Percentiles rank a stretch among this genome's conserved stretches.
Evolutionary conservation across 2,888 invertebrate genomes (phyloP).

Genomic region (Metallyticus violacea): DNA sequence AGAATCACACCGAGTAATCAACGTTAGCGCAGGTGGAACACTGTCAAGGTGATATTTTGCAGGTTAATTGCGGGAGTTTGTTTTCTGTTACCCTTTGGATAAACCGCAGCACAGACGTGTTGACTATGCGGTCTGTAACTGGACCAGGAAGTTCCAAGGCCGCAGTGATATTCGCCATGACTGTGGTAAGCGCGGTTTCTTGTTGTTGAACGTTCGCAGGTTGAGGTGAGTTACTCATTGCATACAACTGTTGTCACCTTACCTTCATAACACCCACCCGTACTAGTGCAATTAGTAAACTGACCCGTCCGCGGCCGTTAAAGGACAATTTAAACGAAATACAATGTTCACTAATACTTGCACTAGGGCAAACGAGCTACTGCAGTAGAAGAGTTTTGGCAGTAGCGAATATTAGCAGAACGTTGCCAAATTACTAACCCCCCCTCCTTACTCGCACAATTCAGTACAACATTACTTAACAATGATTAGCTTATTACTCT

Average conservation of each 20-base stretch:
- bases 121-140: not conserved
- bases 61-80: not conserved
- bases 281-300: not conserved
- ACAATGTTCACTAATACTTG: no score
- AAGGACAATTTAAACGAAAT: not conserved
- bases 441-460: no score
- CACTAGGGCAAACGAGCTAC: no score
- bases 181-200: not conserved
- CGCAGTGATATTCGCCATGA: not conserved
- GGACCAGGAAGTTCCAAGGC: not conserved
- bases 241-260: not conserved
- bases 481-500: no score
- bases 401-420: no score
- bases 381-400: no score
- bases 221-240: not conserved
- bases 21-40: no score
- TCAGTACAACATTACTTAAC: no score
- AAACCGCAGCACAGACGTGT: not conserved
- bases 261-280: no score
- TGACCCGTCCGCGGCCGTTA: not conserved
- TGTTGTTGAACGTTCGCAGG: not conserved
- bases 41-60: not conserved
- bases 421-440: no score
- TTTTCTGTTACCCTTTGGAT: not conserved
- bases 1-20: no score